Evolutionary conservation across 2,888 invertebrate genomes (phyloP).

Genomic region (Pollenia angustigena): DNA sequence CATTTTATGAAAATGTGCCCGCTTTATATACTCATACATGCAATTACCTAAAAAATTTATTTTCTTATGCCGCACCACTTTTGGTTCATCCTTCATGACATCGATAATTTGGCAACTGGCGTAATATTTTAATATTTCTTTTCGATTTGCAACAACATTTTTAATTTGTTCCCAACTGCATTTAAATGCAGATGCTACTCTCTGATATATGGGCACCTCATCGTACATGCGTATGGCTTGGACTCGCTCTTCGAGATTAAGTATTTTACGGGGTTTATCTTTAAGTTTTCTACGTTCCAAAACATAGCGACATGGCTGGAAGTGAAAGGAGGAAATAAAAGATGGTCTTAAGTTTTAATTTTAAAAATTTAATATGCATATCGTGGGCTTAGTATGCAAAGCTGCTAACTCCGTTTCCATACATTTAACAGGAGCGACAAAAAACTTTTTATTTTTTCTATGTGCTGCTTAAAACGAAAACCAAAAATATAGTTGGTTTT

Average conservation of each 20-base stretch:
- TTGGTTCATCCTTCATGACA: slow-evolving; percentile 72
- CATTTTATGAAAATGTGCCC: slow-evolving; percentile 72
- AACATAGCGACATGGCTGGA: slow-evolving; percentile 74
- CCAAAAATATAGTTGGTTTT: too few relatives aligned
- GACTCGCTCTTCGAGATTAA: slow-evolving; percentile 76
- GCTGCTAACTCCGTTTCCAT: too few relatives aligned
- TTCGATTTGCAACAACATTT: slow-evolving; percentile 75
- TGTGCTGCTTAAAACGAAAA: too few relatives aligned
- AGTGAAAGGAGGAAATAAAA: slow-evolving; percentile 44
- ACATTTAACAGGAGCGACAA: too few relatives aligned
- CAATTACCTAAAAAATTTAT: slow-evolving; percentile 76
- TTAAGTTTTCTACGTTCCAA: slow-evolving; percentile 73
- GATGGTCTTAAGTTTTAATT: not conserved
- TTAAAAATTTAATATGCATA: too few relatives aligned
- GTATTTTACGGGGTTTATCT: slow-evolving; percentile 75
- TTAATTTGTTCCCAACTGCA: slow-evolving; percentile 78
- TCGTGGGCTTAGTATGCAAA: too few relatives aligned
- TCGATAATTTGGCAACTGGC: slow-evolving; percentile 75
- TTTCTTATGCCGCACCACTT: slow-evolving; percentile 75
- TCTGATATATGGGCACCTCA: slow-evolving; percentile 74
- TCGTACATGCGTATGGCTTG: slow-evolving; percentile 76
- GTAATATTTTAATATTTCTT: slow-evolving; percentile 75
- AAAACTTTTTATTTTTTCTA: too few relatives aligned
- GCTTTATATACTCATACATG: slow-evolving; percentile 76
- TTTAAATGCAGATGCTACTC: slow-evolving; percentile 75